These are phyloP conservation scores for Pseudanteris insignis DNA, from an alignment of 2,888 invertebrate species.

Conservation along the genomic window DNA sequence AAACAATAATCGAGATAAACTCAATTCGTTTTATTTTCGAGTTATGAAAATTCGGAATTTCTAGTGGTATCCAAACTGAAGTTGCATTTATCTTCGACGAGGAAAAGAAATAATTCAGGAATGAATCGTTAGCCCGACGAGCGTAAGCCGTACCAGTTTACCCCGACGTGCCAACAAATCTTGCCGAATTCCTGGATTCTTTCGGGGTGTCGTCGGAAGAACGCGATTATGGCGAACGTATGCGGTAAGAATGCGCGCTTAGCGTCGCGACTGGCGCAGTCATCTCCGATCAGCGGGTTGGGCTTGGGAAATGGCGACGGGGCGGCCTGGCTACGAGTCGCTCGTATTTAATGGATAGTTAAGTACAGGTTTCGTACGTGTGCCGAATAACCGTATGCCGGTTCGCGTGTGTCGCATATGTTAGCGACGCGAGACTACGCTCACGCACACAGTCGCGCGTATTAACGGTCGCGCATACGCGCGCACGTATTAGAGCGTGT, in stretches of 20 bases:
- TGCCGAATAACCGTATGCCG: constrained; percentile 52
- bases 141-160: too few relatives aligned
- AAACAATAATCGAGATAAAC: too few relatives aligned
- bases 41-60: too few relatives aligned
- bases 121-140: too few relatives aligned
- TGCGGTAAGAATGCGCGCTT: constrained; percentile 3
- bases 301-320: constrained; percentile 18
- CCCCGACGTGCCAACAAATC: too few relatives aligned
- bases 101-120: too few relatives aligned
- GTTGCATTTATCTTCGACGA: too few relatives aligned
- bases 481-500: constrained; percentile 33
- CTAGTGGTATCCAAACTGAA: too few relatives aligned
- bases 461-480: constrained; percentile 20
- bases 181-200: neutral
- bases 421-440: constrained; percentile 36
- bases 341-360: constrained; percentile 63
- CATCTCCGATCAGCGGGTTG: constrained; percentile 28
- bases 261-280: constrained; percentile 20
- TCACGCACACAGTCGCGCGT: constrained; percentile 19
- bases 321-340: constrained; percentile 13
- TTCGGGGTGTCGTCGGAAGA: neutral
- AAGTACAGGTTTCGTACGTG: constrained; percentile 62
- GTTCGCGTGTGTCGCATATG: constrained; percentile 49
- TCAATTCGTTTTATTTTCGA: too few relatives aligned
- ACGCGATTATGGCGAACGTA: too few relatives aligned